Evolutionary conservation across 2,113 vertebrate species (phyloP).

Genomic region (Mellivora capensis): DNA sequence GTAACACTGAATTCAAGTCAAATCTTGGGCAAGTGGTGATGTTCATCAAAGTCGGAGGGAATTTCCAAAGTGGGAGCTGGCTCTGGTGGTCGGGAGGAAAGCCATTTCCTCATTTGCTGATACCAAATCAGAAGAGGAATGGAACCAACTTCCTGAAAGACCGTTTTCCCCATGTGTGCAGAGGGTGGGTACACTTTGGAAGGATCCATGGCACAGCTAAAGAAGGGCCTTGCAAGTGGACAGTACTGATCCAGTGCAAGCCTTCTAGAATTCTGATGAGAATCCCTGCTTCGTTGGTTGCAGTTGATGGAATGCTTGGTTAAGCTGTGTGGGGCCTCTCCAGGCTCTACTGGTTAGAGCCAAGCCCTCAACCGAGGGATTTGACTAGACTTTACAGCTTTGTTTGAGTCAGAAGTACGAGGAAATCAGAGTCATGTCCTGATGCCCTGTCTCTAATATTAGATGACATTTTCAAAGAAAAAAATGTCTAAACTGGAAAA

Average conservation of each 20-base stretch:
- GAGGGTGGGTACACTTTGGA: constrained; percentile 85
- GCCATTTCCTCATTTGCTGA: constrained; percentile 82
- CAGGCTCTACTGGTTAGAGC: neutral
- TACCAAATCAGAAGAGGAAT: constrained; percentile 86
- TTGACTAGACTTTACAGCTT: neutral
- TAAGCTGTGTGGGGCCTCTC: neutral
- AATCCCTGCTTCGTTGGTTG: neutral
- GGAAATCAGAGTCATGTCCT: neutral
- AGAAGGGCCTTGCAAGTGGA: constrained; percentile 91
- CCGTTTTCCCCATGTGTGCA: constrained; percentile 77
- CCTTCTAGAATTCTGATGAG: neutral
- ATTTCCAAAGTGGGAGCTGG: neutral
- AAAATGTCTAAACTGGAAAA: neutral
- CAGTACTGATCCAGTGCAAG: constrained; percentile 88
- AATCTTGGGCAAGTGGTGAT: neutral
- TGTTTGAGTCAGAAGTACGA: neutral
- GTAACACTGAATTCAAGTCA: neutral
- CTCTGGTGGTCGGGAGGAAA: neutral
- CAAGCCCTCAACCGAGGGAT: neutral
- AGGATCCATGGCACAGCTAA: constrained; percentile 92
- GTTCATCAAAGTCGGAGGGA: neutral
- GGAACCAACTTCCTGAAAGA: constrained; percentile 82
- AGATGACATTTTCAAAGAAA: neutral
- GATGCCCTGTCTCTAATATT: neutral
- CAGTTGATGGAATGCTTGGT: neutral